Evolutionary conservation across 2,797 vertebrate species (phyloP).

Genomic region (Meda fulgida): DNA sequence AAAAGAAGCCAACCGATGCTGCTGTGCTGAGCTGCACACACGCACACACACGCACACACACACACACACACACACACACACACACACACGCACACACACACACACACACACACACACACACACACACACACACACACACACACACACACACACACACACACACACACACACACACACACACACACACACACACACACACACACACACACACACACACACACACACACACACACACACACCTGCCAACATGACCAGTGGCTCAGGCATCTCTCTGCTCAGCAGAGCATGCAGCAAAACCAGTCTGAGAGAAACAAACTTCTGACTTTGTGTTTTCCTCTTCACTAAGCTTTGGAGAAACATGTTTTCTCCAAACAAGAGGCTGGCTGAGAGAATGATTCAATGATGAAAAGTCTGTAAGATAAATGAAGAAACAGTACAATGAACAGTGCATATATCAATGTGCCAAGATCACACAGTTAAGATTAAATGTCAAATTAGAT

Average conservation of each 20-base stretch:
- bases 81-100: constrained; percentile 11
- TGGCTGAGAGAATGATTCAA: constrained; percentile 25
- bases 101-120: too few relatives aligned
- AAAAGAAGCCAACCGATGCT: constrained; percentile 42
- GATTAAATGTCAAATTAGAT: constrained; percentile 10
- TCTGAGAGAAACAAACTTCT: constrained; percentile 31
- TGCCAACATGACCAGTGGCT: constrained; percentile 55
- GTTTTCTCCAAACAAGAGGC: constrained; percentile 45
- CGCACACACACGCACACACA: constrained; percentile 49
- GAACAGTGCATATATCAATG: not conserved
- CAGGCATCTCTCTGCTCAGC: constrained; percentile 49
- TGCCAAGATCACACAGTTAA: not conserved
- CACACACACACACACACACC: constrained; percentile 23
- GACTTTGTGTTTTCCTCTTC: constrained; percentile 28
- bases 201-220: constrained; percentile 9
- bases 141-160: constrained; percentile 40
- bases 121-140: constrained; percentile 13
- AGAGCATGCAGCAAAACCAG: constrained; percentile 50
- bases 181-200: constrained; percentile 50
- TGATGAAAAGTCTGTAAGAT: not conserved
- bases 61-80: not conserved
- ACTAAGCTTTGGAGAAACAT: constrained; percentile 39
- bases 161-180: constrained; percentile 48
- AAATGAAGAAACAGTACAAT: not conserved
- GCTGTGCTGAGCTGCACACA: constrained; percentile 45